These are phyloP conservation scores for Bostrychus sinensis DNA, from an alignment of 2,113 vertebrate species.

Conservation along the genomic window DNA sequence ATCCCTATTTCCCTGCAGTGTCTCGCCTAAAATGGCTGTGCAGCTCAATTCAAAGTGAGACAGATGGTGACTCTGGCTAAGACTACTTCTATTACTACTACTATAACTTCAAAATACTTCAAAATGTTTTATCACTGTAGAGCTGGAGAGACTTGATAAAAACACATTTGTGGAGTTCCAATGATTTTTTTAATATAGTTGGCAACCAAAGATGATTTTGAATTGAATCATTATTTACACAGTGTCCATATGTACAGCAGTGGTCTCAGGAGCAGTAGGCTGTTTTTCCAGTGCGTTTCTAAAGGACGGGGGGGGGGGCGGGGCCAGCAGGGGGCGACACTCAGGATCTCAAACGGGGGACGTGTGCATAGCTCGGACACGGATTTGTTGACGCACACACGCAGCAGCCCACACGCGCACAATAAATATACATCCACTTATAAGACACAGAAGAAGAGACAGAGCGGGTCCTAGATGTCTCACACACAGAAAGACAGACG, in stretches of 20 bases:
- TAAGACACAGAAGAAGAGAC: constrained; percentile 39
- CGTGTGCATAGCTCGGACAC: constrained; percentile 63
- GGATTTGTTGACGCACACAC: constrained; percentile 30
- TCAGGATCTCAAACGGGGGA: constrained; percentile 34
- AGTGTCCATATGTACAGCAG: constrained; percentile 84
- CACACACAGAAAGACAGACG: constrained; percentile 24
- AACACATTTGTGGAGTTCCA: constrained; percentile 29
- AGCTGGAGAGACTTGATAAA: background rate
- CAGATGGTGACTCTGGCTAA: too few relatives aligned
- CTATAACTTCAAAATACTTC: too few relatives aligned
- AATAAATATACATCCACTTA: constrained; percentile 64
- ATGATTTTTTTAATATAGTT: constrained; percentile 69
- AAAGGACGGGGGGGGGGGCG: constrained; percentile 6
- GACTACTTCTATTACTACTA: too few relatives aligned
- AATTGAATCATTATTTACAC: constrained; percentile 82
- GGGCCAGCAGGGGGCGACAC: constrained; percentile 2
- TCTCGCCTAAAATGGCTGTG: too few relatives aligned
- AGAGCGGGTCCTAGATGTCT: constrained; percentile 30
- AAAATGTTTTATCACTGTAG: too few relatives aligned
- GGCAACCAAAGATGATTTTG: constrained; percentile 71
- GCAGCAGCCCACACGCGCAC: constrained; percentile 7
- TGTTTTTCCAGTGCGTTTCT: constrained; percentile 54
- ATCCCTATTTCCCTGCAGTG: too few relatives aligned
- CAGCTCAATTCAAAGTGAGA: too few relatives aligned
- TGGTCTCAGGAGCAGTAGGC: constrained; percentile 60